Percentiles rank a stretch among this genome's conserved stretches.
These are phyloP conservation scores for Caenorhabditis briggsae DNA, from an alignment of 1,140 invertebrate genomes.

Conservation along the genomic window DNA sequence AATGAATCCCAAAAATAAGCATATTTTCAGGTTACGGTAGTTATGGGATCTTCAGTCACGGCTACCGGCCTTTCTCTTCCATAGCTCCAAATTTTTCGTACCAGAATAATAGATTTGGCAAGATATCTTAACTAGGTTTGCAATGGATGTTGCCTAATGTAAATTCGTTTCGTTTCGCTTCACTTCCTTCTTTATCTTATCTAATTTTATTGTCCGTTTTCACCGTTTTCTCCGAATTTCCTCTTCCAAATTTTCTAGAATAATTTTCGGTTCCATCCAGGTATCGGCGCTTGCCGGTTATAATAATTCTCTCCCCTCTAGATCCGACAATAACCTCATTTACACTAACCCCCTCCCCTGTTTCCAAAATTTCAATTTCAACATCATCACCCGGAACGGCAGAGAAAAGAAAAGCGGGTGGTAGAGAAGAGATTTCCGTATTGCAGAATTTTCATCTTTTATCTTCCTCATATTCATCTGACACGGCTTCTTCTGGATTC, in stretches of 20 bases:
- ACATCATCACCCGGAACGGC: conserved; percentile 12
- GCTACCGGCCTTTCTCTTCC: too few species aligned
- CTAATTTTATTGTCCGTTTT: not conserved
- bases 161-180: not conserved
- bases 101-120: too few species aligned
- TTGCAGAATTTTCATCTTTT: conserved; percentile 10
- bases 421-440: not conserved
- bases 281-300: not conserved
- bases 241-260: not conserved
- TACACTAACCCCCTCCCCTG: not conserved
- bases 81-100: too few species aligned
- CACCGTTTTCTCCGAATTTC: conserved; percentile 12
- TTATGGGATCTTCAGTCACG: too few species aligned
- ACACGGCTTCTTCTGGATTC: not conserved
- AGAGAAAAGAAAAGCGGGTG: not conserved
- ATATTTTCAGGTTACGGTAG: too few species aligned
- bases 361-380: conserved; percentile 48
- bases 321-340: conserved; percentile 46
- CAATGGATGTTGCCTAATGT: too few species aligned
- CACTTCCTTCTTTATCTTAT: not conserved
- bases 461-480: conserved; percentile 6
- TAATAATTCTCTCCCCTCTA: not conserved
- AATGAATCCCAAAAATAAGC: too few species aligned
- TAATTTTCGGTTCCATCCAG: too few species aligned
- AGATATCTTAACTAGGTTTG: too few species aligned